phyloP scores from a whole-genome alignment of 2,888 invertebrate genomes.

The Abscondita cerata region DNA sequence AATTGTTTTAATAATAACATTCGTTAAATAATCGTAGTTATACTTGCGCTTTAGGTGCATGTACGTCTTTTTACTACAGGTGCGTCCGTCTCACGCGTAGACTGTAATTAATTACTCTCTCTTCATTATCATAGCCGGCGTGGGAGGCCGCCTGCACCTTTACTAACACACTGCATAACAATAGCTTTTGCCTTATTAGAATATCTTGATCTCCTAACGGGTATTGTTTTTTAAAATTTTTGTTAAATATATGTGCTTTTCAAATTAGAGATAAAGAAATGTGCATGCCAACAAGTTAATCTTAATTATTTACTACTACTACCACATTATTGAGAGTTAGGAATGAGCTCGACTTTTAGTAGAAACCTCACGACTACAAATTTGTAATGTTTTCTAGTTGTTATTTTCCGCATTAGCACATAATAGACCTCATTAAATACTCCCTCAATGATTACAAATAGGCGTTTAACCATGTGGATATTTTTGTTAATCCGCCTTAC shows the following conservation, averaged over 20 bases:
- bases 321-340: conserved; percentile 1
- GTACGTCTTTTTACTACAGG: conserved; percentile 34
- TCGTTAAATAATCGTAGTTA: conserved; percentile 22
- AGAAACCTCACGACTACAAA: too few relatives aligned
- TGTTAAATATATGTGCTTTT: conserved; percentile 18
- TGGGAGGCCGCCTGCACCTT: conserved; percentile 39
- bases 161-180: conserved; percentile 32
- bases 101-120: conserved; percentile 36
- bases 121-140: conserved; percentile 37
- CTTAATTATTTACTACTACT: neutral
- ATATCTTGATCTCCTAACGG: conserved; percentile 35
- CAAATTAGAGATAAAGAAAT: conserved; percentile 9
- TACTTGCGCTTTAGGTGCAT: conserved; percentile 31
- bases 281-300: conserved; percentile 6
- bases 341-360: too few relatives aligned
- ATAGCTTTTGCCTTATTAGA: conserved; percentile 35
- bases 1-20: conserved; percentile 28
- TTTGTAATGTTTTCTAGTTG: too few relatives aligned
- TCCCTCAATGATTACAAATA: too few relatives aligned
- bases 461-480: too few relatives aligned
- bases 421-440: too few relatives aligned
- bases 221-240: conserved; percentile 29
- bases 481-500: too few relatives aligned
- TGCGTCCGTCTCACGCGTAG: conserved; percentile 37
- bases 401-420: too few relatives aligned